Percentiles rank a stretch among this genome's conserved stretches.
phyloP scores from a whole-genome alignment of 2,888 invertebrate genomes.

The Diaprepes abbreviatus region DNA sequence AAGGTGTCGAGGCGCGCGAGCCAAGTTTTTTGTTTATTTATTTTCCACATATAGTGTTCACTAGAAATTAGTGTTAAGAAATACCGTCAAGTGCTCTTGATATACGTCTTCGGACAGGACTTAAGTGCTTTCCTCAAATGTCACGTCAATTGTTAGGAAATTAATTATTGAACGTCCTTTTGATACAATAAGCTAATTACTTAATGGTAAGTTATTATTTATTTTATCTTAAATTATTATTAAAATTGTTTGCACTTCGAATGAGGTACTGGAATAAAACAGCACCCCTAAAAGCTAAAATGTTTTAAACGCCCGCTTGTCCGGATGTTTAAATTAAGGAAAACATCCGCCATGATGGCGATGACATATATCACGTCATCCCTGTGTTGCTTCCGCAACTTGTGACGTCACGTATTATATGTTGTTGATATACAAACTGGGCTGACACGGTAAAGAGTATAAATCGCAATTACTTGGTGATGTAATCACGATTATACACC shows the following conservation, averaged over 20 bases:
- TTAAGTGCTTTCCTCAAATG: constrained; percentile 47
- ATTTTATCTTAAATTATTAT: not conserved
- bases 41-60: constrained; percentile 58
- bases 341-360: constrained; percentile 68
- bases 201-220: constrained; percentile 29
- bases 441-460: constrained; percentile 14
- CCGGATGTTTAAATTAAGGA: constrained; percentile 61
- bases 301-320: constrained; percentile 15
- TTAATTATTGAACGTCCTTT: constrained; percentile 39
- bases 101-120: constrained; percentile 39
- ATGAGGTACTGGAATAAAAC: not conserved
- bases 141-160: constrained; percentile 43
- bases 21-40: constrained; percentile 65
- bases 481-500: not conserved
- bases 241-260: not conserved
- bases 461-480: constrained; percentile 7
- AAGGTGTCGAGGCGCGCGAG: constrained; percentile 57
- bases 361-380: constrained; percentile 68
- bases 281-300: not conserved
- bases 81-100: constrained; percentile 58
- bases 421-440: constrained; percentile 15
- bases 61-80: constrained; percentile 52
- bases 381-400: constrained; percentile 59
- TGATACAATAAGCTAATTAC: constrained; percentile 21
- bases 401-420: constrained; percentile 59